Base-by-base conservation (phyloP, 2,113 vertebrate species). In the Tricholaema leucomelas region DNA sequence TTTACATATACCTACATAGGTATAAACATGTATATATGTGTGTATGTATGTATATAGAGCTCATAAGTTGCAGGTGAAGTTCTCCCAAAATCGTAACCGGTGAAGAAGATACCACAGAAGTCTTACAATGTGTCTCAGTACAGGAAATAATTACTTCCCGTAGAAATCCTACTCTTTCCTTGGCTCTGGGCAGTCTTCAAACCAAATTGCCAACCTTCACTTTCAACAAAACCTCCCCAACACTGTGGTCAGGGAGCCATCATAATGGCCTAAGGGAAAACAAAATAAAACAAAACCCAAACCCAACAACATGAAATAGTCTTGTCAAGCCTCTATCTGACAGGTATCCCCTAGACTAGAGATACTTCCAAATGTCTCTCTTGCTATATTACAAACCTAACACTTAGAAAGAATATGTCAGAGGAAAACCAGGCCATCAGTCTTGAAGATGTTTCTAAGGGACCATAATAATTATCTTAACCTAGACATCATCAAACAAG, bases 251-350 rank as follows among this genome's bases (percentile, higher is more conserved):
- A 64, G 9, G 16, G 9, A 81, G 50, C 50, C 16, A 70, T 20
- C 28, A 33, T 1, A 6, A 73, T 3, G 5, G 30, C 27, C 24
- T 24, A 74, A 40, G 11, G 7, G 33, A 69, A 82, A 16, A 67
- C 55, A 69, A 73, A 46, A 10, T 5, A 46, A 46, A 44, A 44
- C 8, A 44, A 44, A 44, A 19, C 17, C 46, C 19, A 21, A 44
- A 18, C 42, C 30, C 9, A n/a, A 44, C 46, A 46, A 36, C 10
- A 31, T 3, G 46, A 36, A 31, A 19, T 2, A 0, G 0, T 35
- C 36, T 83, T 83, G 50, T 30, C 60, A 83, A 31, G n/a, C 15
- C 28, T 83, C 15, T 74, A 6, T 59, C 77, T 63, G 38, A 52
- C 11, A 74, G 28, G 44, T 35, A 76, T 92, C 18, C 6, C 12